Evolutionary conservation across 2,797 vertebrate species (phyloP).

Genomic region (Chromobotia macracanthus): DNA sequence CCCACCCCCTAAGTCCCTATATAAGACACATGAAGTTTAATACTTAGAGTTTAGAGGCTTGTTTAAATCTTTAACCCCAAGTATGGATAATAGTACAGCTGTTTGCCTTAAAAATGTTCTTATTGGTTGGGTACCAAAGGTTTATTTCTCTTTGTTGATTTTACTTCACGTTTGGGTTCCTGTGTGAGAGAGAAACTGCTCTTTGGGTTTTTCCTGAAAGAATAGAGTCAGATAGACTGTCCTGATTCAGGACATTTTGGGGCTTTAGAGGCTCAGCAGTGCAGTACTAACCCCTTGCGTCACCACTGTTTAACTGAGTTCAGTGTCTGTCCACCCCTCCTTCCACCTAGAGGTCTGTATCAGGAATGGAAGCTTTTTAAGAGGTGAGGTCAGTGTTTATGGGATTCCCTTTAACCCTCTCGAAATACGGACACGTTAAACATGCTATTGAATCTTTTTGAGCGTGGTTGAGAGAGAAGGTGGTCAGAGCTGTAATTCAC

Average conservation of each 20-base stretch:
- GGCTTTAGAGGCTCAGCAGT: constrained; percentile 31
- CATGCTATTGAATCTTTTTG: not conserved
- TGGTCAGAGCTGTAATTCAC: not conserved
- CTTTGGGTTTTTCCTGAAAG: not conserved
- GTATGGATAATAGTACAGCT: not conserved
- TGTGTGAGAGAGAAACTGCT: not conserved
- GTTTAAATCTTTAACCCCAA: not conserved
- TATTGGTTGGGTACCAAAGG: not conserved
- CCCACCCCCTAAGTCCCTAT: too few species aligned
- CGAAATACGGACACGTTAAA: constrained; percentile 24
- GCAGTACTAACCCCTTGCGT: constrained; percentile 45
- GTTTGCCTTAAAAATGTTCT: not conserved
- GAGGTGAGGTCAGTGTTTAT: constrained; percentile 46
- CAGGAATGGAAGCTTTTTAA: constrained; percentile 42
- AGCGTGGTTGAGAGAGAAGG: not conserved
- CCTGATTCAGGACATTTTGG: constrained; percentile 50
- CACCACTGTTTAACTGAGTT: constrained; percentile 49
- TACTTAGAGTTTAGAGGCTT: not conserved
- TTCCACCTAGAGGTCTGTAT: constrained; percentile 32
- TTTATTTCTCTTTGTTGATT: not conserved
- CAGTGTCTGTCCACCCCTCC: constrained; percentile 26
- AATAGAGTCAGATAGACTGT: not conserved
- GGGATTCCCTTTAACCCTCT: constrained; percentile 32
- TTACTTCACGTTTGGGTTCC: not conserved
- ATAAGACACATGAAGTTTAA: too few species aligned